Conservation (phyloP, 2,888 invertebrate species). For the Stenodera caucasica region DNA sequence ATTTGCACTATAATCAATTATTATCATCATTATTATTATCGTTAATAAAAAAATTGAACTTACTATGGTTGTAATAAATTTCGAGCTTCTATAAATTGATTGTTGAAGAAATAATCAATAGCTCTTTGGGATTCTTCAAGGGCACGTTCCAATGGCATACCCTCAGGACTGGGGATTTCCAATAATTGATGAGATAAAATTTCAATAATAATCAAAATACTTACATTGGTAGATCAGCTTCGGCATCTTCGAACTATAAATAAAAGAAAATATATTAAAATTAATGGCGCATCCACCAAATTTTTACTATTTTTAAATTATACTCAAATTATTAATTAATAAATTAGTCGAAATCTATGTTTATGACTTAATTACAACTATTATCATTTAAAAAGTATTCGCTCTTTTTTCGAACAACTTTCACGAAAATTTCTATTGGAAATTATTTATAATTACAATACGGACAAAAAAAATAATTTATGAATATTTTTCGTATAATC, state of each 20-base stretch:
- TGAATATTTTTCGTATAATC: neutral
- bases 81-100: slow-evolving; percentile 82
- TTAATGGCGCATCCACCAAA: slow-evolving; percentile 7
- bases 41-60: slow-evolving; percentile 38
- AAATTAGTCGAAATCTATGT: no score
- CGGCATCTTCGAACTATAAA: slow-evolving; percentile 61
- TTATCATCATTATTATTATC: neutral
- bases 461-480: neutral
- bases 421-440: slow-evolving; percentile 5
- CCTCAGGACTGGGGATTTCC: slow-evolving; percentile 44
- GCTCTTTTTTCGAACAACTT: neutral
- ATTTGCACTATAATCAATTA: slow-evolving; percentile 62
- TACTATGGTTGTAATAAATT: slow-evolving; percentile 79
- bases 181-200: neutral
- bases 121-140: slow-evolving; percentile 78
- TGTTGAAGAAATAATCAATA: slow-evolving; percentile 89
- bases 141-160: slow-evolving; percentile 68
- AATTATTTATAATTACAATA: slow-evolving; percentile 1
- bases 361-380: neutral
- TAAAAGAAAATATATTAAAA: slow-evolving; percentile 21
- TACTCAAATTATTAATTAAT: no score
- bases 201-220: slow-evolving; percentile 35
- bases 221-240: slow-evolving; percentile 56
- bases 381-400: neutral
- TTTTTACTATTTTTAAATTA: slow-evolving; percentile 7